phyloP scores from a whole-genome alignment of 2,888 invertebrate species.

The Carabus problematicus region DNA sequence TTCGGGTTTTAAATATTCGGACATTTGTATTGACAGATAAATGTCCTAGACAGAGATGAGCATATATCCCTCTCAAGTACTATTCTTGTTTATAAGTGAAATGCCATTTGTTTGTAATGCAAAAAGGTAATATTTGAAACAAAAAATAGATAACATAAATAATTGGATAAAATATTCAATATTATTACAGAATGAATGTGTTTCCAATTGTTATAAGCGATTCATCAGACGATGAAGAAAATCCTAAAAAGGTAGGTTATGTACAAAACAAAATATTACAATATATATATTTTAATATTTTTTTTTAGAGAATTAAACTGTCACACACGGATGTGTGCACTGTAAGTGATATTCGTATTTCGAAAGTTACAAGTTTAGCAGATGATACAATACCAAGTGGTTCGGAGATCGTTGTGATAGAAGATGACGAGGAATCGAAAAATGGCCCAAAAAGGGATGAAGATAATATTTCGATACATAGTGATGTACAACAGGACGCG shows the following conservation, averaged over 20 bases:
- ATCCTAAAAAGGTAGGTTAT: constrained; percentile 18
- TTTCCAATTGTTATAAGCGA: constrained; percentile 16
- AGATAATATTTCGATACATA: neutral
- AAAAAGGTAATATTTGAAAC: no score
- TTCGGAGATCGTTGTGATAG: neutral
- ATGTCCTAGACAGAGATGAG: no score
- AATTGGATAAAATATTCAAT: no score
- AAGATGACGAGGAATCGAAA: constrained; percentile 8
- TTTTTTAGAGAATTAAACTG: constrained; percentile 10
- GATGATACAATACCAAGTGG: neutral
- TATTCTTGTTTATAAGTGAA: no score
- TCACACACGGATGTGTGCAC: neutral
- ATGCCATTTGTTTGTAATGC: no score
- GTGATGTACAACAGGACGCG: neutral
- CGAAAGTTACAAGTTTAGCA: constrained; percentile 15
- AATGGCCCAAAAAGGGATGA: neutral
- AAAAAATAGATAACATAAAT: no score
- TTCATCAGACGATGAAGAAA: constrained; percentile 24
- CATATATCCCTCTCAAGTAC: no score
- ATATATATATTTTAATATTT: neutral
- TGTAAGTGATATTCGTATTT: neutral
- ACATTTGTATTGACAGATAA: no score
- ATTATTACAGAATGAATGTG: no score
- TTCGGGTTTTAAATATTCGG: no score
- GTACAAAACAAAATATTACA: neutral